These are phyloP conservation scores for Amphiprion percula DNA, from an alignment of 2,113 vertebrate genomes.

Conservation along the genomic window DNA sequence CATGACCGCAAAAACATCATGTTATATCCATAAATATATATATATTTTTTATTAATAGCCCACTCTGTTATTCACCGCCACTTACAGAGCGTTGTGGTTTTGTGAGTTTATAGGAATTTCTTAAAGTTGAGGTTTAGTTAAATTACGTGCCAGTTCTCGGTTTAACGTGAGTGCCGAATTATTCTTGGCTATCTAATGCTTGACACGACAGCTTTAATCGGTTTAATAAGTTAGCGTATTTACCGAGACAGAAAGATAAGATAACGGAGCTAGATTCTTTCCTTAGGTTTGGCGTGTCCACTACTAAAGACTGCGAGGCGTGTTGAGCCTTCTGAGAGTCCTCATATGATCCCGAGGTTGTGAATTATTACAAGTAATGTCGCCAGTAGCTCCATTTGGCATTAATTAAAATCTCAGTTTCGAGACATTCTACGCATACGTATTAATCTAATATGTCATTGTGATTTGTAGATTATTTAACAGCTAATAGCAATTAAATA, in stretches of 20 bases:
- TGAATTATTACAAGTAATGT: neutral
- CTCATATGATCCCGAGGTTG: neutral
- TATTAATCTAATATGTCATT: too few species aligned
- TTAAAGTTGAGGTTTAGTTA: neutral
- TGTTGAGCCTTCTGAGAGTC: neutral
- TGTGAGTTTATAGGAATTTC: neutral
- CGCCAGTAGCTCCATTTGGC: too few species aligned
- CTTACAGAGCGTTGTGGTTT: neutral
- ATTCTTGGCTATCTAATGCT: neutral
- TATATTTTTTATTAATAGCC: neutral
- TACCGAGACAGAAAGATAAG: neutral
- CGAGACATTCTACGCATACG: too few species aligned
- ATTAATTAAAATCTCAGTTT: too few species aligned
- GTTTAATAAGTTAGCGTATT: neutral
- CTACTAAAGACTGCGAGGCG: neutral
- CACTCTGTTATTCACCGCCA: neutral
- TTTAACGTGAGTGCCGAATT: neutral
- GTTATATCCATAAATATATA: neutral
- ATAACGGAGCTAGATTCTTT: neutral
- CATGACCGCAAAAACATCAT: rapidly evolving
- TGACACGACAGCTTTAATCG: too few species aligned
- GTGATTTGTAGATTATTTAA: too few species aligned
- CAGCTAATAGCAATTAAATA: too few species aligned
- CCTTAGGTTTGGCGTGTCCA: neutral
- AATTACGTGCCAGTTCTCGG: neutral